Base-by-base conservation (phyloP, 2,797 vertebrate genomes). In the Oreochromis mossambicus region DNA sequence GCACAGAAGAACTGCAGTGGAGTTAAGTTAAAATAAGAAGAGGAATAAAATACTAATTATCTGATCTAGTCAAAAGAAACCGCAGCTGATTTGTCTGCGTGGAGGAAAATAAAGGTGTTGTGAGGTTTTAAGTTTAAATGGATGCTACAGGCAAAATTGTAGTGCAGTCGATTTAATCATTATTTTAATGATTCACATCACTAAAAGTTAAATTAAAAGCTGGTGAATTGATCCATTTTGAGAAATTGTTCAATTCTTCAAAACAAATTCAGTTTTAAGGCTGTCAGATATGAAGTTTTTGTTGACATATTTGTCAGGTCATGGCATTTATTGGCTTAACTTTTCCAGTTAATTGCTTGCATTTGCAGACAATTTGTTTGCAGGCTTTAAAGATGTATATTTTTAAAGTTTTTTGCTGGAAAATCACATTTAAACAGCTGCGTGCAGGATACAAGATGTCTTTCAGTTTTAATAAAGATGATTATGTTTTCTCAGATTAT, bases 41-140 rank as follows among this genome's bases (percentile, higher is more conserved):
- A 86, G 29, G 58, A 58, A 77, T n/a, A 63, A 82, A 7, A 83
- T 55, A 75, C 75, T 83, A 52, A 82, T 52, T 58, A 41, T 38
- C 1, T 6, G 51, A 78, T 36, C 29, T 46, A 10, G 55, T 63
- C 1, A 52, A 68, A 43, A 13, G 82, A 38, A 75, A 58, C 17
- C 51, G 11, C 75, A 26, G 26, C n/a, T 77, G 6, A 88, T 88
- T 81, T 84, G 73, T 73, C 79, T 66, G 26, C 6, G n/a, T 11
- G 9, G 38, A 41, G 14, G 21, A 58, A 86, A 86, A 38, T 68
- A 43, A 41, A 34, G 34, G 29, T 52, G 32, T 21, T 12, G 24
- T 43, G 46, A 56, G 79, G 58, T 78, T 87, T 36, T 36, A 70
- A 58, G 79, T 83, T 61, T 43, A 63, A 29, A 61, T 36, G 17